Conservation (phyloP, 2,797 vertebrate species). For the Tamandua tetradactyla region DNA sequence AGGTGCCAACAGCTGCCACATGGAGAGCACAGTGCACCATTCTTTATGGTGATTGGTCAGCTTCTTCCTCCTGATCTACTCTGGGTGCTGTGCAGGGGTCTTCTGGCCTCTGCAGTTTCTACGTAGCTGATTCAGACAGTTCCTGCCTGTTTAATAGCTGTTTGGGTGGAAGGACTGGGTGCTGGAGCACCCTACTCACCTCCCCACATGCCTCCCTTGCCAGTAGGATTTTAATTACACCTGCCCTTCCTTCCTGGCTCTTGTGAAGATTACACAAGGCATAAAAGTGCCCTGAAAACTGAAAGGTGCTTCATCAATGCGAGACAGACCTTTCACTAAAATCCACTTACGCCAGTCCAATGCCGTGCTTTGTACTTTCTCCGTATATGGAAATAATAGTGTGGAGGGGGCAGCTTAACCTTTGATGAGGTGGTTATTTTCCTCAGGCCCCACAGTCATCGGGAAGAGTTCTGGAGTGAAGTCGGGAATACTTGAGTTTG, state of each 20-base stretch:
- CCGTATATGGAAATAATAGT: not conserved
- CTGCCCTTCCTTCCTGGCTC: not conserved
- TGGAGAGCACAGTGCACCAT: too few relatives aligned
- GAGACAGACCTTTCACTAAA: not conserved
- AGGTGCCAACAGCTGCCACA: too few relatives aligned
- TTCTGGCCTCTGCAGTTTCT: too few relatives aligned
- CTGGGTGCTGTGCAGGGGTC: too few relatives aligned
- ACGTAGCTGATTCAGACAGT: too few relatives aligned
- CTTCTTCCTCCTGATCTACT: too few relatives aligned
- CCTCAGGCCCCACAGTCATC: rapidly evolving
- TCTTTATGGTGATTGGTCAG: too few relatives aligned
- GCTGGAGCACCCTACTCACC: too few relatives aligned
- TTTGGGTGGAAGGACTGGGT: too few relatives aligned
- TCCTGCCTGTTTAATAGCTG: too few relatives aligned
- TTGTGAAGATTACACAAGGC: not conserved
- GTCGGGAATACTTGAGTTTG: not conserved
- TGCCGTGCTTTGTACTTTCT: not conserved
- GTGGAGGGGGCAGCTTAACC: rapidly evolving
- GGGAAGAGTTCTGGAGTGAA: not conserved
- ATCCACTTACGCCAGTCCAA: not conserved
- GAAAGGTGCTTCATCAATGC: not conserved
- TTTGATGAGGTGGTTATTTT: not conserved
- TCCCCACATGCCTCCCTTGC: not conserved
- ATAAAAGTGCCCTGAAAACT: not conserved
- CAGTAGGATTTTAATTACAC: not conserved